Evolutionary conservation across 2,797 vertebrate species (phyloP), one percentile per base, ranked within the genome.

Genomic region (Ciconia nigra): DNA sequence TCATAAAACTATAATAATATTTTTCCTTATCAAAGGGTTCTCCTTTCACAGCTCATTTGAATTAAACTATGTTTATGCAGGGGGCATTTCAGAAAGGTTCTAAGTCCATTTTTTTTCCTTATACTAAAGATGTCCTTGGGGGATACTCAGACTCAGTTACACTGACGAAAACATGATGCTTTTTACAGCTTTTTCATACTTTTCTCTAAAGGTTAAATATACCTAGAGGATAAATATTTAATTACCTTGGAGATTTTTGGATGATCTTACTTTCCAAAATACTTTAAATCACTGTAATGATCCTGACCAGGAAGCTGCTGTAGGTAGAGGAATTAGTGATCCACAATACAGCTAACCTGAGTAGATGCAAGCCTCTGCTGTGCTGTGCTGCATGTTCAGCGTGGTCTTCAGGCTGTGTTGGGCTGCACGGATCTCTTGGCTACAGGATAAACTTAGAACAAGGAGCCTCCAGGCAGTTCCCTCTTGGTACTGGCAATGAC

Each of bases 321-420:
- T 47, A 52, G 13, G 0, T 19, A n/a, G 55, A 83, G 21, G 33
- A 41, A 49, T 55, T 52, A 72, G 8, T n/a, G 28, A 88, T 47
- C 21, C n/a, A 49, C 26, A 65, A 4, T 11, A 22, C 1, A 22
- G 46, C 21, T 65, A 90, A 83, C 12, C 10, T 44, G 41, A 57
- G 37, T 7, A 72, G 41, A 1, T 61, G 13, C 16, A 79, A 76
- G 41, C 6, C n/a, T 82, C 37, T 49, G 25, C 28, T 82, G 20
- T 2, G 4, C 24, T 54, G 5, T 19, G 4, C 35, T 72, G 18
- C 1, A 0, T 13, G 42, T 47, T 37, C 17, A 33, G 28, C 1
- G 0, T 24, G 21, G 28, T 41, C 25, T 67, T 72, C 33, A 33
- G 57, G 20, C 52, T 71, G 33, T 39, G 9, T 14, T 71, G 47